Base-by-base conservation (phyloP, 2,888 invertebrate genomes). In the Tetragnatha montana region DNA sequence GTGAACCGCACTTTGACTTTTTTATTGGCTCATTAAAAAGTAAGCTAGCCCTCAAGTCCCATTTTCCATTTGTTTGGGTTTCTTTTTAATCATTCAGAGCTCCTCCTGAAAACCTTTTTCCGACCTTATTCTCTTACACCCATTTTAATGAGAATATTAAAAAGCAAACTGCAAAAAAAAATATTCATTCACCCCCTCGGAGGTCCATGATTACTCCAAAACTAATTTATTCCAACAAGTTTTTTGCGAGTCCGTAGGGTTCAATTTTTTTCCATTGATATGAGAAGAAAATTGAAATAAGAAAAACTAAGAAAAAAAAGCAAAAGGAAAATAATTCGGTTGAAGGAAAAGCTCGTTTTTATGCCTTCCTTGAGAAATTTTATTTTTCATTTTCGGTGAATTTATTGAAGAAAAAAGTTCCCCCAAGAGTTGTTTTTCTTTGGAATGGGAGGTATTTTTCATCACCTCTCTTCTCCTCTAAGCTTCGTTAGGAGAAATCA, bases 321-420 rank as follows among this genome's bases (percentile, higher is more conserved):
- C 21, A 35, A 17, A 0, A 78, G n/a, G 7, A 17, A 14, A 14
- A 79, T 35, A 35, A 68, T 22, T 68, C 68, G 68, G n/a, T n/a
- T 35, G 35, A 35, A 35, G 35, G 76, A 76, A 76, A 76, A 12
- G 21, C 12, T 76, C 17, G n/a, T 76, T 76, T 76, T 51, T 12
- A 12, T 50, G 6, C 1, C 1, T 17, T 60, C 10, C 60, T 19
- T n/a, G 8, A 0, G 21, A 76, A 76, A 19, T 49, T 76, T 19
- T 19, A 35, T 35, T 69, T 47, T 81, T 21, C 81, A 73, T 73
- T 81, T 21, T 6, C 71, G 14, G 19, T 12, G 17, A 73, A 1
- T 22, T 50, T 51, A 81, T 17, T 81, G 71, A 51, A 81, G 73
- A 81, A 35, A 60, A 60, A 51, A 22, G 17, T 81, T 73, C n/a